Percentiles rank a stretch among this genome's conserved stretches.
Conservation (phyloP, 2,113 vertebrate genomes). For the Apodemus sylvaticus region DNA sequence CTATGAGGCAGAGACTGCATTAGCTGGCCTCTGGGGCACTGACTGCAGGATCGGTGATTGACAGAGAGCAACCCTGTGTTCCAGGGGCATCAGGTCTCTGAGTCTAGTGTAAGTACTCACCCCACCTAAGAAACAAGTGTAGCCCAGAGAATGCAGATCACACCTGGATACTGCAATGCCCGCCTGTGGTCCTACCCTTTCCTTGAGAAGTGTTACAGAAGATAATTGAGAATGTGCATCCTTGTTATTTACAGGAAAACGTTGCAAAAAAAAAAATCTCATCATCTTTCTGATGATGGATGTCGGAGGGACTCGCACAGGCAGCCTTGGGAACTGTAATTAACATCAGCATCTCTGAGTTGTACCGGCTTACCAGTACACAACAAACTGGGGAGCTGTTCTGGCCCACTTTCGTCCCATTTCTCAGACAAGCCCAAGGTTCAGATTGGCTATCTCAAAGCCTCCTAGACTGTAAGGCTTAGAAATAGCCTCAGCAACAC, state of each 20-base stretch:
- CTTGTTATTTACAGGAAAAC: background rate
- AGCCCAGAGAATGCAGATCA: background rate
- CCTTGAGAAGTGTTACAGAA: background rate
- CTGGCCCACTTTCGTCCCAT: background rate
- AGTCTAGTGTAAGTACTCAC: background rate
- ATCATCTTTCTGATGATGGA: background rate
- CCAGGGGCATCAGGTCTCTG: background rate
- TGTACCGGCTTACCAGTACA: background rate
- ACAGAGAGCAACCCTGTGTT: accelerated
- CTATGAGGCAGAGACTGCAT: background rate
- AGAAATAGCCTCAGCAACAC: background rate
- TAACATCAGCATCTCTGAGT: background rate
- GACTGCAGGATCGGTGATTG: background rate
- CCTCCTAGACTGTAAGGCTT: background rate
- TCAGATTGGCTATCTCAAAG: background rate
- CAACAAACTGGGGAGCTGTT: background rate
- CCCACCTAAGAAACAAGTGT: background rate
- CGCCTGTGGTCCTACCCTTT: background rate
- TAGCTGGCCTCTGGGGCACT: background rate
- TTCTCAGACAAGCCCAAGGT: background rate
- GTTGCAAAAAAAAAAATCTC: background rate
- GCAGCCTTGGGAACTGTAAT: background rate
- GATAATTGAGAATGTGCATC: background rate
- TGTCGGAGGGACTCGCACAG: background rate
- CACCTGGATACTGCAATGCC: too few species aligned